Evolutionary conservation across 2,888 invertebrate species (phyloP).

Genomic region (Ceratothoa steindachneri): DNA sequence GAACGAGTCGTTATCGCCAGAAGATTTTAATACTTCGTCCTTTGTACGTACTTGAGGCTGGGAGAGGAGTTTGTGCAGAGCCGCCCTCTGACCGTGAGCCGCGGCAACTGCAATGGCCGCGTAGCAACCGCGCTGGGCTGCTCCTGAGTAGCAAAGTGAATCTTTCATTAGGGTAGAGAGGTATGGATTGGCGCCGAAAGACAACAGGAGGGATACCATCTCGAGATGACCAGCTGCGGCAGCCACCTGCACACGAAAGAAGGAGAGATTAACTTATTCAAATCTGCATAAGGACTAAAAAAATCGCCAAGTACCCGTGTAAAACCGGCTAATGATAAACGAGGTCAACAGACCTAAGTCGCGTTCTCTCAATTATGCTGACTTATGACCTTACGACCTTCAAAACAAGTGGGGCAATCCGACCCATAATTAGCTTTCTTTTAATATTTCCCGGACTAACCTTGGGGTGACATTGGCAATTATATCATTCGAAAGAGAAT

Average conservation of each 20-base stretch:
- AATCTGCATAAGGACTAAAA: too few species aligned
- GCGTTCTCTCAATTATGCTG: too few species aligned
- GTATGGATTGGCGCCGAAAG: conserved; percentile 83
- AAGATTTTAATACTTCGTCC: too few species aligned
- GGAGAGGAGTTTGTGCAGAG: conserved; percentile 71
- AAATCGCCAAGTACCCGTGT: too few species aligned
- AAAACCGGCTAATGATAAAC: too few species aligned
- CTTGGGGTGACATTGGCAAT: too few species aligned
- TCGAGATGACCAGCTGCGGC: conserved; percentile 76
- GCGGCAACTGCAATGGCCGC: conserved; percentile 80
- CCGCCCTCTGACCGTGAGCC: conserved; percentile 75
- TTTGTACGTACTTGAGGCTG: conserved; percentile 58
- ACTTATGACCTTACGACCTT: too few species aligned
- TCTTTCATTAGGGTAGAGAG: conserved; percentile 77
- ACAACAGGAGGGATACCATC: conserved; percentile 71
- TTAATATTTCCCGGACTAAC: too few species aligned
- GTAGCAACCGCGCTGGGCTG: conserved; percentile 63
- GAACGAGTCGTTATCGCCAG: not conserved
- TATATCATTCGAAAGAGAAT: too few species aligned
- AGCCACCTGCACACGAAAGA: conserved; percentile 59
- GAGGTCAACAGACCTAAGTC: too few species aligned
- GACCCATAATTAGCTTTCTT: too few species aligned
- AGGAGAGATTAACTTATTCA: not conserved
- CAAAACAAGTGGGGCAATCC: too few species aligned
- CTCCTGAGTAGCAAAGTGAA: conserved; percentile 76